phyloP scores from a whole-genome alignment of 2,113 vertebrate genomes.

The Rhizomys pruinosus region DNA sequence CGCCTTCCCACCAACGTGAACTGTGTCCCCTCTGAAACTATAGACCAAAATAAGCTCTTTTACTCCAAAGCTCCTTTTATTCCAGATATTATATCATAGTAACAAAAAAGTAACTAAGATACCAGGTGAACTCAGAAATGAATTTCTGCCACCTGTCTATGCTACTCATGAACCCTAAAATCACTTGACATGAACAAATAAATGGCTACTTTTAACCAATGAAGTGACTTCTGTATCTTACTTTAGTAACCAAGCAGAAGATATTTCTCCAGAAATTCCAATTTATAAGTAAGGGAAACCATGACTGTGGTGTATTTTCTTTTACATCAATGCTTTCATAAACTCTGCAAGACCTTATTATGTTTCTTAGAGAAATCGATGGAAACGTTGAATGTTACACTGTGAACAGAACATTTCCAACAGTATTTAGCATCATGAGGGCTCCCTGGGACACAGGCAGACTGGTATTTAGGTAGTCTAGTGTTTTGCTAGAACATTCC shows the following conservation, averaged over 20 bases:
- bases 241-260: neutral
- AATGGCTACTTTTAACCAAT: neutral
- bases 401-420: slow-evolving; percentile 35
- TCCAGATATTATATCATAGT: too few species aligned
- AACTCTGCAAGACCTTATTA: slow-evolving; percentile 22
- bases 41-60: neutral
- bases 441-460: neutral
- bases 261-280: neutral
- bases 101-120: too few species aligned
- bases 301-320: neutral
- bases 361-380: slow-evolving; percentile 65
- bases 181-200: slow-evolving; percentile 10
- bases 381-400: slow-evolving; percentile 38
- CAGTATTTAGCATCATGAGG: neutral
- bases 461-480: neutral
- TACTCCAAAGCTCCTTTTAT: neutral
- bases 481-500: neutral
- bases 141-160: neutral
- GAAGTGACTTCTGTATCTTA: neutral
- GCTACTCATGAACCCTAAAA: neutral
- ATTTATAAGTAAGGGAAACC: neutral
- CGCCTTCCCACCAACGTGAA: neutral
- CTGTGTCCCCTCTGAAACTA: too few species aligned
- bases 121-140: neutral
- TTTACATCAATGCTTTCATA: neutral